Conservation (phyloP, 2,888 invertebrate genomes). For the Hetaerina titia region DNA sequence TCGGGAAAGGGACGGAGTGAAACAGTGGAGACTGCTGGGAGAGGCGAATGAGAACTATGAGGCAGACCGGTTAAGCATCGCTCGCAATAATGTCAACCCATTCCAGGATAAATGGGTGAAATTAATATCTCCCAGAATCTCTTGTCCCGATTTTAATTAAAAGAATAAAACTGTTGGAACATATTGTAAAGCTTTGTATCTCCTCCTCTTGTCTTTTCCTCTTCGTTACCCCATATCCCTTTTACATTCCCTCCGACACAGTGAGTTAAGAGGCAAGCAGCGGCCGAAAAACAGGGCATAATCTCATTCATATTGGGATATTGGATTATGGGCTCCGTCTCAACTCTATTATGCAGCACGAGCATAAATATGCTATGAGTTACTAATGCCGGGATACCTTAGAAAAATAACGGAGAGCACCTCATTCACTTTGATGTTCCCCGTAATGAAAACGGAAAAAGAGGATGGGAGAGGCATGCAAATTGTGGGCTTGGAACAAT, state of each 20-base stretch:
- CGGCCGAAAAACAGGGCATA: not conserved
- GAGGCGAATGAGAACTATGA: conserved; percentile 15
- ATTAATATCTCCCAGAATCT: conserved; percentile 55
- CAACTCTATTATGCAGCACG: conserved; percentile 5
- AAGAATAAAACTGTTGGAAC: conserved; percentile 57
- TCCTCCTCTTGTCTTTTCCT: not conserved
- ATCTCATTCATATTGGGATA: conserved; percentile 7
- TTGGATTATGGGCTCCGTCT: not conserved
- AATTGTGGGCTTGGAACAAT: not conserved
- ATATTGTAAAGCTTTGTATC: conserved; percentile 27
- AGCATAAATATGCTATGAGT: not conserved
- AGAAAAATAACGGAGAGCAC: not conserved
- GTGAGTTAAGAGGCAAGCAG: not conserved
- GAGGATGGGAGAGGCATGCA: not conserved
- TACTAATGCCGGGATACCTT: not conserved
- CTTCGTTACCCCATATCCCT: not conserved
- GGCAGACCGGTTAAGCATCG: not conserved
- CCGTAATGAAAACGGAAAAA: not conserved
- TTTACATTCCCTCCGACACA: not conserved
- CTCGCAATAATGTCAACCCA: conserved; percentile 56
- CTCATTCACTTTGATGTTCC: not conserved
- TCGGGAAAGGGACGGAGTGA: not conserved
- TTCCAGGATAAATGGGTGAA: conserved; percentile 43
- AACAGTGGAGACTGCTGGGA: not conserved
- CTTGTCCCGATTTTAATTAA: conserved; percentile 55